A percentile compares a stretch with the other conserved stretches of the same genome.
These are phyloP conservation scores for Drosophila borealis DNA, from an alignment of 2,888 invertebrate genomes.

Conservation along the genomic window DNA sequence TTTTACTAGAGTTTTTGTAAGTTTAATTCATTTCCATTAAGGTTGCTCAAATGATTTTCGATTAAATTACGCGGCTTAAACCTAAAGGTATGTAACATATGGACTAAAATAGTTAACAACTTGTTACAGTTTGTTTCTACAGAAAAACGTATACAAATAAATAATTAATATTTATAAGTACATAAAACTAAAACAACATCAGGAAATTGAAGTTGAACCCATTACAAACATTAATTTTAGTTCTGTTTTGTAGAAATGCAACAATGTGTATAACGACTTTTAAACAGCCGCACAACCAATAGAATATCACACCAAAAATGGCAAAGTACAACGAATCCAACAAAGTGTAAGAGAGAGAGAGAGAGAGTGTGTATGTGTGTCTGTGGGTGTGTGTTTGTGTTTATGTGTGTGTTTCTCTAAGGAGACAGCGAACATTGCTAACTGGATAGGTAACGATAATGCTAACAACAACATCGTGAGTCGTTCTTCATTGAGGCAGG, in stretches of 20 bases:
- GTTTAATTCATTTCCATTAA: constrained; percentile 72
- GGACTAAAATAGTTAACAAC: constrained; percentile 79
- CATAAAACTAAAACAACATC: constrained; percentile 66
- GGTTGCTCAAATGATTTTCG: constrained; percentile 76
- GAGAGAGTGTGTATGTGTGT: constrained; percentile 21
- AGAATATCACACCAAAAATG: constrained; percentile 83
- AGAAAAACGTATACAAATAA: constrained; percentile 55
- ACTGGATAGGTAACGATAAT: constrained; percentile 60
- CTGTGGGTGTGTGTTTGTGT: constrained; percentile 17
- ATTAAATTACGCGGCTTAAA: constrained; percentile 77
- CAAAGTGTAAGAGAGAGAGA: constrained; percentile 46
- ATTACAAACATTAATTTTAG: constrained; percentile 47
- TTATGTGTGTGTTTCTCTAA: constrained; percentile 28
- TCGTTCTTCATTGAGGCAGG: constrained; percentile 42
- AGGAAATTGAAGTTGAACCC: constrained; percentile 69
- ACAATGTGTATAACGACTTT: constrained; percentile 80
- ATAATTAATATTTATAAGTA: constrained; percentile 50
- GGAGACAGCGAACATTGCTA: constrained; percentile 65
- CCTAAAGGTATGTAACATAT: constrained; percentile 76
- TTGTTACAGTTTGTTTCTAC: constrained; percentile 56
- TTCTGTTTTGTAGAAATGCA: constrained; percentile 69
- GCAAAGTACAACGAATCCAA: constrained; percentile 78
- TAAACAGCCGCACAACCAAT: constrained; percentile 82
- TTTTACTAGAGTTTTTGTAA: constrained; percentile 59
- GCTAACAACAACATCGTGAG: constrained; percentile 19